Percentiles rank a stretch among this genome's conserved stretches.
Evolutionary conservation across 2,113 vertebrate genomes (phyloP).

Genomic region (Sylvilagus bachmani): DNA sequence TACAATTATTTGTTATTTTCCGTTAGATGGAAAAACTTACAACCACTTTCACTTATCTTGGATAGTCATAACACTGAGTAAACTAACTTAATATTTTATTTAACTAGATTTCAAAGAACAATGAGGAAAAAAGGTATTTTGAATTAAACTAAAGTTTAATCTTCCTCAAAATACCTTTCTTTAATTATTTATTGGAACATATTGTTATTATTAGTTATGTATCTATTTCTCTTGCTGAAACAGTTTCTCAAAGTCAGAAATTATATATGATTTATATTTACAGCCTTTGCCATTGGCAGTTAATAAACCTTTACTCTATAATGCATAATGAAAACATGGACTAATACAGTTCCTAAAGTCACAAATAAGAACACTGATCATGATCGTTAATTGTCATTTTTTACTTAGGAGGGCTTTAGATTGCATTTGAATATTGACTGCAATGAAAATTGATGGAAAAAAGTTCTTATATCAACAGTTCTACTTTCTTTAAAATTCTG

Average conservation of each 20-base stretch:
- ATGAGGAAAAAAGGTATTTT: background rate
- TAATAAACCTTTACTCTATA: background rate
- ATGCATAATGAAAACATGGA: background rate
- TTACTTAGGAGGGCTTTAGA: background rate
- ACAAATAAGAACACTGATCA: background rate
- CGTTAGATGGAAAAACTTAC: background rate
- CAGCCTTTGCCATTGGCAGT: background rate
- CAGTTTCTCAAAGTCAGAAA: conserved; percentile 2
- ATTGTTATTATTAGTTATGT: background rate
- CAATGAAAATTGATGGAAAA: background rate
- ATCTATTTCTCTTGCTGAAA: background rate
- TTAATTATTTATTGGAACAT: background rate
- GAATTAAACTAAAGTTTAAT: background rate
- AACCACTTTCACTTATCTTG: conserved; percentile 16
- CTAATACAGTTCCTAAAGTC: background rate
- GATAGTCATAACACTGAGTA: background rate
- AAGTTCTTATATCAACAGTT: background rate
- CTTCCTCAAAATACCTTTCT: background rate
- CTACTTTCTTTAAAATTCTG: background rate
- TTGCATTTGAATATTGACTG: background rate
- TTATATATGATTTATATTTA: background rate
- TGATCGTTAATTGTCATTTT: background rate
- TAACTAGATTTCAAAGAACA: background rate
- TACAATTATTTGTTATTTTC: conserved; percentile 36
- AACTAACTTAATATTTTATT: background rate